These are phyloP conservation scores for Dermochelys coriacea DNA, from an alignment of 2,797 vertebrate genomes.

Conservation along the genomic window DNA sequence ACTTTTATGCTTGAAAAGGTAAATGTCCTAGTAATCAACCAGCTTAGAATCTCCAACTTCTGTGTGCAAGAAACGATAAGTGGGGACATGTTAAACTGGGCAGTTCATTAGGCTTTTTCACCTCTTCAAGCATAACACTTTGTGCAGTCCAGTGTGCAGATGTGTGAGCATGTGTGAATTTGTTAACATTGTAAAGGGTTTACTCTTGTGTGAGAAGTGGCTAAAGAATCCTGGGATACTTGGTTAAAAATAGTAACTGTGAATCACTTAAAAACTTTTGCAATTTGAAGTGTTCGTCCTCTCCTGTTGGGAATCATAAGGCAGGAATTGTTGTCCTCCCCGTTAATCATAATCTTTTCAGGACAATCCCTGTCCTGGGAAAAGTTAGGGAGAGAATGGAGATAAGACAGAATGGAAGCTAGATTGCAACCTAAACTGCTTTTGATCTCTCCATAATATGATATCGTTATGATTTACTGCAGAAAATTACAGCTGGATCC, in stretches of 20 bases:
- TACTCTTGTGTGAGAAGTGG: background rate
- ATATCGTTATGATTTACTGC: background rate
- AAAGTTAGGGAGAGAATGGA: background rate
- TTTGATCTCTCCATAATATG: background rate
- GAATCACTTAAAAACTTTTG: background rate
- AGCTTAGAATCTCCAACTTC: background rate
- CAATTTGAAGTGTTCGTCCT: background rate
- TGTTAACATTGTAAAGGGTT: conserved; percentile 8
- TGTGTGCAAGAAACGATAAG: background rate
- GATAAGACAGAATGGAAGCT: background rate
- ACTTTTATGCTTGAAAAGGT: background rate
- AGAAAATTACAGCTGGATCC: background rate
- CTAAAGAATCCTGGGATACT: background rate
- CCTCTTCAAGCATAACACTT: background rate
- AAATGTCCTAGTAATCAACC: background rate
- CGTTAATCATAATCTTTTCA: background rate
- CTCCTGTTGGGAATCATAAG: background rate
- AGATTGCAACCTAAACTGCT: background rate
- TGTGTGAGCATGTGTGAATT: background rate
- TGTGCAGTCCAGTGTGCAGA: background rate
- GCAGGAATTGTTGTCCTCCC: background rate
- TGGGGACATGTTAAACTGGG: background rate
- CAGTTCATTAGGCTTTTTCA: background rate
- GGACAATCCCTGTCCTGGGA: background rate
- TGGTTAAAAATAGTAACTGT: background rate